phyloP scores from a whole-genome alignment of 1,140 invertebrate species.

The Telenomus remus region DNA sequence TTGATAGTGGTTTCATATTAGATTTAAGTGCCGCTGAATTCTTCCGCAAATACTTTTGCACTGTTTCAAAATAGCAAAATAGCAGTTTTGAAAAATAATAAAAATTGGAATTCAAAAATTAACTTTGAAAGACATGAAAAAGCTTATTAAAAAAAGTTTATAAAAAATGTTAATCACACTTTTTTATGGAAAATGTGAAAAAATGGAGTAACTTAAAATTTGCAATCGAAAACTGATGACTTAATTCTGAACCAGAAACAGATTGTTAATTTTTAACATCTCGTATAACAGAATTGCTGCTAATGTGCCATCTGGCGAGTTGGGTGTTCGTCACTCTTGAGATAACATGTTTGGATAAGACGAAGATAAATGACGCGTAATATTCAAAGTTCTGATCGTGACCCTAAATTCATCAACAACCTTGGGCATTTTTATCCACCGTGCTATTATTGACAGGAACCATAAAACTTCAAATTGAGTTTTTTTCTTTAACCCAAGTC shows the following conservation, averaged over 20 bases:
- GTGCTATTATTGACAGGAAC: conserved; percentile 22
- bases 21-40: conserved; percentile 21
- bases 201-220: no score
- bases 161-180: no score
- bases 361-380: conserved; percentile 32
- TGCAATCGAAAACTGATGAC: no score
- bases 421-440: conserved; percentile 34
- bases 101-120: no score
- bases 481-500: not conserved
- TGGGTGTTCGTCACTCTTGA: conserved; percentile 14
- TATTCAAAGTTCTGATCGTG: conserved; percentile 18
- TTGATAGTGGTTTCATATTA: conserved; percentile 12
- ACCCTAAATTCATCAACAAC: conserved; percentile 28
- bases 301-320: conserved; percentile 27
- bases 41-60: conserved; percentile 11
- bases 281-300: conserved; percentile 5
- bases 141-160: no score
- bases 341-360: conserved; percentile 38
- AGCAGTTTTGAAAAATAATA: not conserved
- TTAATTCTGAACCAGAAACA: no score
- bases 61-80: conserved; percentile 13
- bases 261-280: not conserved
- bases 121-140: no score
- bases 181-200: no score
- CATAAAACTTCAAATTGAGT: not conserved